Percentiles rank a stretch among this genome's conserved stretches.
phyloP scores from a whole-genome alignment of 92 coral and sea anemone genomes.

The Actinostola sp. region DNA sequence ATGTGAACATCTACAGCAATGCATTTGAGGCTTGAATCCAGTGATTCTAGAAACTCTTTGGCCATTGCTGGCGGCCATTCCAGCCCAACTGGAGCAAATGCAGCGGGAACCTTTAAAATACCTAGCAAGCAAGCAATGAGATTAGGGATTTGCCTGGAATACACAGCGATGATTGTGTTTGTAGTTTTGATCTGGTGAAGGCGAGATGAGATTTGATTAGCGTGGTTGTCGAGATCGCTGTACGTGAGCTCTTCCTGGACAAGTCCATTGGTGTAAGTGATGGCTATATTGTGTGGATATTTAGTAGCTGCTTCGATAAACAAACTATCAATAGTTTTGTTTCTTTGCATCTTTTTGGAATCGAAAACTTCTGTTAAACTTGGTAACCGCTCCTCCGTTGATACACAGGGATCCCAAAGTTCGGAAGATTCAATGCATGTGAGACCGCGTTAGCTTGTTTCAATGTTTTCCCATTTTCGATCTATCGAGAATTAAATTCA shows the following conservation, averaged over 20 bases:
- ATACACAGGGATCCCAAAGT: too few species aligned
- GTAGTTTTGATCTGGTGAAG: constrained; percentile 19
- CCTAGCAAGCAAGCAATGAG: constrained; percentile 74
- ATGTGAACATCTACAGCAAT: constrained; percentile 53
- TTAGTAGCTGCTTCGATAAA: constrained; percentile 17
- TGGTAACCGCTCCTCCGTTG: too few species aligned
- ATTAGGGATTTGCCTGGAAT: constrained; percentile 57
- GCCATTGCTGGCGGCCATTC: constrained; percentile 63
- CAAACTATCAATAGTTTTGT: background rate
- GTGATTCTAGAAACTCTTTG: constrained; percentile 45
- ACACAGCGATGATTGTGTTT: constrained; percentile 63
- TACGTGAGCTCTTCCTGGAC: constrained; percentile 56
- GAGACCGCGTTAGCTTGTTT: too few species aligned
- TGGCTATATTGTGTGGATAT: constrained; percentile 59
- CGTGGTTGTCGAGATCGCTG: constrained; percentile 51
- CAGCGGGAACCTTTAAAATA: constrained; percentile 56
- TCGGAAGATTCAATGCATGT: too few species aligned
- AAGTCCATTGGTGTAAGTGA: constrained; percentile 57
- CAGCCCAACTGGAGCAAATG: constrained; percentile 81
- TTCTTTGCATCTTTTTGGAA: background rate
- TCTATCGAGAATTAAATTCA: too few species aligned
- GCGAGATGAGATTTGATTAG: constrained; percentile 44
- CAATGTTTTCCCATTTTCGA: too few species aligned
- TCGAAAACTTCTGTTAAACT: too few species aligned
- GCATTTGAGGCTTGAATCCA: constrained; percentile 16